These are phyloP conservation scores for Papilio aristodemus DNA, from an alignment of 1,140 invertebrate genomes.

Conservation along the genomic window DNA sequence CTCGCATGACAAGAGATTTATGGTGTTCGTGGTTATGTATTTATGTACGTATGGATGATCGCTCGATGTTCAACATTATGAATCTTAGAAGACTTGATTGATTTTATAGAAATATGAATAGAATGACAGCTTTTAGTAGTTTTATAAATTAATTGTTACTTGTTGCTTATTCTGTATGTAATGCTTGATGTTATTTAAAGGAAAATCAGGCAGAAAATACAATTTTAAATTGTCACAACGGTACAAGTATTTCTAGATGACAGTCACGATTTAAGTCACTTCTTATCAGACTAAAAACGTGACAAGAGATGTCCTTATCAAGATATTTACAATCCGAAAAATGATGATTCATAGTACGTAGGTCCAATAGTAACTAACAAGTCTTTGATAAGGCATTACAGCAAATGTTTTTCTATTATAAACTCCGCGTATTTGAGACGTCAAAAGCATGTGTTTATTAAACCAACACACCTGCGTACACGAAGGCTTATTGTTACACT, in stretches of 20 bases:
- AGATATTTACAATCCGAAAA: background rate
- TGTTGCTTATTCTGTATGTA: too few relatives aligned
- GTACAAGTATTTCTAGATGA: background rate
- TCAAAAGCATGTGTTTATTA: background rate
- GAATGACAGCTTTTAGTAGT: too few relatives aligned
- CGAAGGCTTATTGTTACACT: conserved; percentile 6
- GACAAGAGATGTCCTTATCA: conserved; percentile 12
- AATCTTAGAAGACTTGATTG: too few relatives aligned
- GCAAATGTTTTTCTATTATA: background rate
- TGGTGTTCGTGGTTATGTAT: too few relatives aligned
- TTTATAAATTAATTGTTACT: too few relatives aligned
- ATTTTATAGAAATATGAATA: too few relatives aligned
- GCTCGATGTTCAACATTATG: too few relatives aligned
- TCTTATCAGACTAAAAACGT: conserved; percentile 7
- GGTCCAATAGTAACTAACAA: too few relatives aligned
- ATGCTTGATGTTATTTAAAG: too few relatives aligned
- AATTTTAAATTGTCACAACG: background rate
- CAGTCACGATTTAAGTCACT: background rate
- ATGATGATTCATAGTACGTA: background rate
- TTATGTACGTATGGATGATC: too few relatives aligned
- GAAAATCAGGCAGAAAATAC: background rate
- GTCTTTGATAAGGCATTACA: background rate
- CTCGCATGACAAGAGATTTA: too few relatives aligned
- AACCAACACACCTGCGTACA: conserved; percentile 14
- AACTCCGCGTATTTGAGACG: too few relatives aligned